These are phyloP conservation scores for Accipiter virgatus DNA, from an alignment of 2,113 vertebrate species.

Conservation along the genomic window DNA sequence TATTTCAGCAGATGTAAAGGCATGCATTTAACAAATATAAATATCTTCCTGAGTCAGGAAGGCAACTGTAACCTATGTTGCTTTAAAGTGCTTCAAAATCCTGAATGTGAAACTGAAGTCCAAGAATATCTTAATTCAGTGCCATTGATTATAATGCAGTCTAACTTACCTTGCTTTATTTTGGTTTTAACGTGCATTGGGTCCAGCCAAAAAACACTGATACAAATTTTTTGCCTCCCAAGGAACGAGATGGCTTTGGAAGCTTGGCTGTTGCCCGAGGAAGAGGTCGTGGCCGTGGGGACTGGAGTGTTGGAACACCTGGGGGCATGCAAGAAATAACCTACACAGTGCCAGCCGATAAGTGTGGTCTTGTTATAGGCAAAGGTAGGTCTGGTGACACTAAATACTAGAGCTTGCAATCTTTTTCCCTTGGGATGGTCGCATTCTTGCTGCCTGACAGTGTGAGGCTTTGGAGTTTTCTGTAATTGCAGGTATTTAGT, in stretches of 20 bases:
- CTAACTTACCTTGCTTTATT: constrained; percentile 8
- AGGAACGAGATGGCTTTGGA: constrained; percentile 95
- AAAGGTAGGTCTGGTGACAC: constrained; percentile 80
- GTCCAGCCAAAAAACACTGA: background rate
- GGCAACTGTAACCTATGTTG: background rate
- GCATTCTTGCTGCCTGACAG: background rate
- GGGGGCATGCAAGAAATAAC: constrained; percentile 94
- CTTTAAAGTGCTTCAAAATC: background rate
- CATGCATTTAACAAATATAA: constrained; percentile 1
- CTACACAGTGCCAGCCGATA: constrained; percentile 94
- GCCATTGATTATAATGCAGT: background rate
- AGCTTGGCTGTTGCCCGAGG: constrained; percentile 76
- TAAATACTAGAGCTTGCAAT: background rate
- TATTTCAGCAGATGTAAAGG: background rate
- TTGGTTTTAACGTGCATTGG: background rate
- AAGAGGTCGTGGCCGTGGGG: constrained; percentile 83
- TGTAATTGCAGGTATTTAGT: constrained; percentile 16
- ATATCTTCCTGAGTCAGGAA: constrained; percentile 7
- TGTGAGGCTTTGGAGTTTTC: background rate
- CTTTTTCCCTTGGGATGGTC: background rate
- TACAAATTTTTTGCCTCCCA: background rate
- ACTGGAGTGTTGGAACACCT: constrained; percentile 84
- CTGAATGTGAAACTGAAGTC: background rate
- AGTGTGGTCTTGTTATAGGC: constrained; percentile 97
- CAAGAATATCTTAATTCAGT: background rate